phyloP scores from a whole-genome alignment of 2,888 invertebrate genomes.

The Meloe dianella region DNA sequence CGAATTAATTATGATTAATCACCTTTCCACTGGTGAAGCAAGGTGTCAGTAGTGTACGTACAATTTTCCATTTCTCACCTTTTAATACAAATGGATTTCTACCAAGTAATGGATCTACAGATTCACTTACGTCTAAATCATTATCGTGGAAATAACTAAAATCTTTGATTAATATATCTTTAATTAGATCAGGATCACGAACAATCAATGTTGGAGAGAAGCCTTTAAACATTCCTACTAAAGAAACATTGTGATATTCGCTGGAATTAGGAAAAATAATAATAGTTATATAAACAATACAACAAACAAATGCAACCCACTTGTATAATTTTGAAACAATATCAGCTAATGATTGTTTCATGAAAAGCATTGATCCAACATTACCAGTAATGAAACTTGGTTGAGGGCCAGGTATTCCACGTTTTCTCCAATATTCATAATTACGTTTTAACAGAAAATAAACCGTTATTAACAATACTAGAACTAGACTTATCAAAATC shows the following conservation, averaged over 20 bases:
- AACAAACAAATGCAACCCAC: constrained; percentile 33
- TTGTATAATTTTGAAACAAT: constrained; percentile 38
- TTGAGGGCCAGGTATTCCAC: constrained; percentile 42
- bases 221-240: constrained; percentile 54
- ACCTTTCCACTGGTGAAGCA: constrained; percentile 62
- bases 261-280: too few species aligned
- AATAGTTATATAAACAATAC: too few species aligned
- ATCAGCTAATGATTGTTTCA: constrained; percentile 43
- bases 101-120: constrained; percentile 60
- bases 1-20: constrained; percentile 24
- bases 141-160: constrained; percentile 56
- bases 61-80: constrained; percentile 61
- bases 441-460: constrained; percentile 18
- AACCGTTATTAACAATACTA: background rate
- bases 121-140: constrained; percentile 53
- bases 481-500: constrained; percentile 8
- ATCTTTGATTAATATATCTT: constrained; percentile 52
- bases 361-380: constrained; percentile 39
- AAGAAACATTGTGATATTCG: constrained; percentile 46
- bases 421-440: constrained; percentile 39
- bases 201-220: constrained; percentile 49
- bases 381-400: constrained; percentile 39
- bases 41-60: constrained; percentile 61
- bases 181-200: constrained; percentile 53
- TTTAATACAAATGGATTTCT: constrained; percentile 61